Conservation (phyloP, 2,888 invertebrate species). For the Cabera pusaria region DNA sequence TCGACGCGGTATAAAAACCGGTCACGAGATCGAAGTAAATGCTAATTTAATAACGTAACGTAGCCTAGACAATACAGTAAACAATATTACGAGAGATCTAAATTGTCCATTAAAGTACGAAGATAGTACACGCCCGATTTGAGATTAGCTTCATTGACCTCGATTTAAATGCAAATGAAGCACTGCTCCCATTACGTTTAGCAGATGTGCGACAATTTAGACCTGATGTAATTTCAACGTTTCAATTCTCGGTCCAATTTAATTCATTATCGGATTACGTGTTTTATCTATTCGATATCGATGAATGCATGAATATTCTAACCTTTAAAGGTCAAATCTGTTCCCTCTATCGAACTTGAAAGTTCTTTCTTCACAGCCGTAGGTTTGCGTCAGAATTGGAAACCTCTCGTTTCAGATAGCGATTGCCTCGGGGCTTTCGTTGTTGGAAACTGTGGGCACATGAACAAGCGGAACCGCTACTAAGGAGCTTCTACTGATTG, state of each 20-base stretch:
- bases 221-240: constrained; percentile 31
- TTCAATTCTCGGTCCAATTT: constrained; percentile 21
- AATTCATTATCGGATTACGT: constrained; percentile 3
- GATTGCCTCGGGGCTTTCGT: constrained; percentile 76
- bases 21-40: constrained; percentile 31
- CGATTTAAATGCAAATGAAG: constrained; percentile 46
- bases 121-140: constrained; percentile 15
- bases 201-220: constrained; percentile 33
- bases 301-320: constrained; percentile 50
- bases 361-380: constrained; percentile 56
- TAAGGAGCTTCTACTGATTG: constrained; percentile 83
- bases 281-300: constrained; percentile 18
- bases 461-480: constrained; percentile 69
- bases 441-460: constrained; percentile 67
- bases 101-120: constrained; percentile 22
- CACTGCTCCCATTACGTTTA: constrained; percentile 32
- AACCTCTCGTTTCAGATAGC: constrained; percentile 82
- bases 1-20: constrained; percentile 32
- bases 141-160: constrained; percentile 32
- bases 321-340: constrained; percentile 53
- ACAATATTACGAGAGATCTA: constrained; percentile 21
- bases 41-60: constrained; percentile 27
- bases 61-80: constrained; percentile 13
- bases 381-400: constrained; percentile 79
- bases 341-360: constrained; percentile 46